These are phyloP conservation scores for Melitaea athalia DNA, from an alignment of 2,888 invertebrate species.

Conservation along the genomic window DNA sequence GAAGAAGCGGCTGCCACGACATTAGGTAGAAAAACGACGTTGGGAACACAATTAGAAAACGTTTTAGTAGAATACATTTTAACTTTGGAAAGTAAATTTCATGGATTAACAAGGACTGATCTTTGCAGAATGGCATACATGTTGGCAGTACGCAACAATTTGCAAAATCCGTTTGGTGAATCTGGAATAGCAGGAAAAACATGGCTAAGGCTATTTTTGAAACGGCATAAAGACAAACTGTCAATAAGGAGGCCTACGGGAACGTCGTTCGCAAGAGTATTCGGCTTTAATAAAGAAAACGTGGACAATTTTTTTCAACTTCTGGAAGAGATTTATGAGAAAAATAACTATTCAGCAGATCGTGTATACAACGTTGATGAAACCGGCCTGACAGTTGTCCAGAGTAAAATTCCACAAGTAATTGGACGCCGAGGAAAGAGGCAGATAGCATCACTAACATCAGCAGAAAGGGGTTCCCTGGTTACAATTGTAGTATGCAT, in stretches of 20 bases:
- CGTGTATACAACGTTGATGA: conserved; percentile 41
- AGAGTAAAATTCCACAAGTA: not conserved
- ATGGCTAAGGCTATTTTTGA: conserved; percentile 40
- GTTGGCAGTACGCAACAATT: conserved; percentile 23
- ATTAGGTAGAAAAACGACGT: conserved; percentile 24
- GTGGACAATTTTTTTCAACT: conserved; percentile 35
- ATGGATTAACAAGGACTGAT: conserved; percentile 31
- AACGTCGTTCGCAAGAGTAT: conserved; percentile 40
- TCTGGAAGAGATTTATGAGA: conserved; percentile 36
- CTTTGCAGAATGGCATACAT: conserved; percentile 28
- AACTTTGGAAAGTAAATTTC: conserved; percentile 32
- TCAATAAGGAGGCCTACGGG: conserved; percentile 39
- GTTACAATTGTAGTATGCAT: conserved; percentile 44
- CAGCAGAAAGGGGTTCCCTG: conserved; percentile 45
- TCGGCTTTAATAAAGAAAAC: conserved; percentile 40
- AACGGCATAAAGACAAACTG: conserved; percentile 40
- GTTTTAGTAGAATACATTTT: conserved; percentile 31
- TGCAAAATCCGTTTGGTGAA: conserved; percentile 31
- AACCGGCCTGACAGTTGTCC: conserved; percentile 36
- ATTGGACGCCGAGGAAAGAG: conserved; percentile 23
- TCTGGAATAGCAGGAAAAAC: conserved; percentile 30
- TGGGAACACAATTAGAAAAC: conserved; percentile 18
- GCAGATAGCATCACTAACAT: conserved; percentile 37
- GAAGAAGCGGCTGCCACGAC: conserved; percentile 22
- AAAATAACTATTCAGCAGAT: conserved; percentile 32